phyloP scores from a whole-genome alignment of 2,797 vertebrate genomes.

The Telmatherina bonti region DNA sequence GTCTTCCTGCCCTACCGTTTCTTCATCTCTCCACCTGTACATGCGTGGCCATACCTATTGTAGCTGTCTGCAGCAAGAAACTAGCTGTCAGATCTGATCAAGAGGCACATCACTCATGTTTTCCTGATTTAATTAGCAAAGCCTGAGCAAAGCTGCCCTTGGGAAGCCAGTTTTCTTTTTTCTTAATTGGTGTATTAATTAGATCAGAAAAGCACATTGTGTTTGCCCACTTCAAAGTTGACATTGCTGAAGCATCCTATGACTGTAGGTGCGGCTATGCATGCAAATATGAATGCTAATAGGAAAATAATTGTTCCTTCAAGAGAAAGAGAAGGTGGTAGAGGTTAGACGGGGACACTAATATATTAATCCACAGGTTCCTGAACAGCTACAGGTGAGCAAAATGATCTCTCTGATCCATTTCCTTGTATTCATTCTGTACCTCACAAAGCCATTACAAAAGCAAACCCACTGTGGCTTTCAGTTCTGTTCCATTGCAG shows the following conservation, averaged over 20 bases:
- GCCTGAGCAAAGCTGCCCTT: constrained; percentile 75
- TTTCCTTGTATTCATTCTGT: constrained; percentile 17
- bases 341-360: constrained; percentile 18
- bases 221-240: constrained; percentile 71
- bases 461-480: neutral
- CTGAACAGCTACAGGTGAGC: constrained; percentile 37
- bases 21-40: constrained; percentile 2
- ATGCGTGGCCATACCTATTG: constrained; percentile 42
- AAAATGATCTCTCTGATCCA: neutral
- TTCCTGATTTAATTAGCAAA: constrained; percentile 80
- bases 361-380: constrained; percentile 47
- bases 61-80: constrained; percentile 61
- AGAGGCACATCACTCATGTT: constrained; percentile 81
- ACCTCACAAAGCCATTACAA: constrained; percentile 20
- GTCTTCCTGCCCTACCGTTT: neutral
- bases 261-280: constrained; percentile 39
- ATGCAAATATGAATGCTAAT: constrained; percentile 48
- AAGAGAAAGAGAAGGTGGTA: constrained; percentile 10
- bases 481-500: constrained; percentile 9
- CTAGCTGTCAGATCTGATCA: constrained; percentile 79
- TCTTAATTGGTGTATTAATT: constrained; percentile 86
- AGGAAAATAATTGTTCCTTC: constrained; percentile 51
- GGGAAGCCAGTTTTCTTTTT: constrained; percentile 83
- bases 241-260: constrained; percentile 49
- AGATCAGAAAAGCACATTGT: constrained; percentile 81